Base-by-base conservation (phyloP, 1,140 invertebrate genomes). In the Drusus annulatus region DNA sequence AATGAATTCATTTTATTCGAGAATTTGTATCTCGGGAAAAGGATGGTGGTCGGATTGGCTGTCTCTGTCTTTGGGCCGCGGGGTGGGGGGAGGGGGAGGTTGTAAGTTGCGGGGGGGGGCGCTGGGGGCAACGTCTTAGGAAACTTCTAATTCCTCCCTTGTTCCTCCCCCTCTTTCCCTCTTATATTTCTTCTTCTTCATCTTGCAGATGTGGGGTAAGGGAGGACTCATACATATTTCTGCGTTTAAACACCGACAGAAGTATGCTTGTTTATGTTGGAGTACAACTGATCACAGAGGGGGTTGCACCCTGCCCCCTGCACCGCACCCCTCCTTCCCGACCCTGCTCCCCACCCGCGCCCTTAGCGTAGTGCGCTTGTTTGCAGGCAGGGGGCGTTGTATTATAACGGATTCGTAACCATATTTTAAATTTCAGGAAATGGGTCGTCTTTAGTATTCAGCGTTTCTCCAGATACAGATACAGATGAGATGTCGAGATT, bases 1-100 rank as follows among this genome's bases (percentile, higher is more conserved):
- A 82, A 82, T 82, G 81, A 82, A 82, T 80, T 82, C 81, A 79
- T 82, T 82, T 82, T 82, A 82, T 80, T 76, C 50, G 81, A 82
- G 71, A 77, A 81, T 81, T 81, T 79, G 80, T 79, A 82, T 79
- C 68, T 68, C 68, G 79, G 23, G 69, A 80, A 63, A 60, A 54
- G 65, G 81, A 79, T 68, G 79, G 75, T 16, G 23, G 69, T 25
- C 71, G 36, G 2, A 58, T n/a, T 81, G 62, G 45, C 73, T 60
- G 31, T 81, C 51, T 16, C 23, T 71, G 36, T 28, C 60, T 45
- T 45, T n/a, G n/a, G n/a, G n/a, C n/a, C 25, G 25, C 36, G 5
- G 36, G 8, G 28, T 6, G 28, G 31, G 31, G 31, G 31, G 31
- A 17, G 80, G 58, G 58, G 56, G 23, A 8, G 68, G 17, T 45